Percentiles rank a stretch among this genome's conserved stretches.
Evolutionary conservation across 2,888 invertebrate genomes (phyloP).

Genomic region (Meiosimyza platycephala): DNA sequence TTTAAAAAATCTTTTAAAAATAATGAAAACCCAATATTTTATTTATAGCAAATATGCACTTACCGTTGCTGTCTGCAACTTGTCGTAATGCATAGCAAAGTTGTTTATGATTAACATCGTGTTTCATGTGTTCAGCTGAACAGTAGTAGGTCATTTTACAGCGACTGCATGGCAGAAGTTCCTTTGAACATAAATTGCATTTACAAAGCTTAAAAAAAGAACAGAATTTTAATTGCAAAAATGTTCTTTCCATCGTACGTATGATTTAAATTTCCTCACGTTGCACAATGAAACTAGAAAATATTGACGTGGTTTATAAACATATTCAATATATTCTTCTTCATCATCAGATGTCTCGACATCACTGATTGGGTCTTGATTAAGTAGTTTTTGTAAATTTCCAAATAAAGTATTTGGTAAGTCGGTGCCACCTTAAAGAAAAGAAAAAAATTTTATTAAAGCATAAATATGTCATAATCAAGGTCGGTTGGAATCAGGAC

Average conservation of each 20-base stretch:
- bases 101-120: conserved; percentile 72
- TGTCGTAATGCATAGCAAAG: conserved; percentile 74
- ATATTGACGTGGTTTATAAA: conserved; percentile 75
- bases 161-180: conserved; percentile 62
- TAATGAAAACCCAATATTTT: no score
- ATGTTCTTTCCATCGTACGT: background rate
- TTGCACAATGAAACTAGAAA: conserved; percentile 73
- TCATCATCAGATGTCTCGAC: conserved; percentile 68
- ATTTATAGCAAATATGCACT: conserved; percentile 32
- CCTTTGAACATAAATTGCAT: conserved; percentile 52
- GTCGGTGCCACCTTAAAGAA: conserved; percentile 48
- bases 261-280: conserved; percentile 48
- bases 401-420: conserved; percentile 53
- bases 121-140: conserved; percentile 71
- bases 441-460: background rate
- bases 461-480: no score
- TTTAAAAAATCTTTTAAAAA: no score
- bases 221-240: conserved; percentile 11
- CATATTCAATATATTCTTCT: conserved; percentile 73
- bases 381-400: conserved; percentile 59
- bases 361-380: conserved; percentile 58
- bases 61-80: conserved; percentile 71
- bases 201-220: conserved; percentile 57
- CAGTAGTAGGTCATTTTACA: conserved; percentile 78
- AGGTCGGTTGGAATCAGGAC: no score